phyloP scores from a whole-genome alignment of 1,140 invertebrate species.

The Helicorthomorpha holstii region DNA sequence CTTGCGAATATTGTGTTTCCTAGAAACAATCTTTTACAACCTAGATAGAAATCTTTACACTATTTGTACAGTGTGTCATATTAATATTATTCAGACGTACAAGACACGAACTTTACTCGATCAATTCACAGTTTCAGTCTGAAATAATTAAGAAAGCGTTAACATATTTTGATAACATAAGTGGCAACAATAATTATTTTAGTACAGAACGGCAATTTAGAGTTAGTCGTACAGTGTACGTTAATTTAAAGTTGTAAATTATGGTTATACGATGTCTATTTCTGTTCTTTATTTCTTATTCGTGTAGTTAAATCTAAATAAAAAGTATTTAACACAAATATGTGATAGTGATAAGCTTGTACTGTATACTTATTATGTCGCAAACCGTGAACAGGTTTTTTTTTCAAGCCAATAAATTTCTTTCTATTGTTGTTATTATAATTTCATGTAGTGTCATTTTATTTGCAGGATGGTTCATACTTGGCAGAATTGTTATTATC shows the following conservation, averaged over 20 bases:
- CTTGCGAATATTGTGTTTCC: too few relatives aligned
- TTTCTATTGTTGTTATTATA: constrained; percentile 14
- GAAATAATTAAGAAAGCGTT: neutral
- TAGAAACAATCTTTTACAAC: too few relatives aligned
- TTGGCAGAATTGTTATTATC: constrained; percentile 84
- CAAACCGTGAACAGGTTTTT: neutral
- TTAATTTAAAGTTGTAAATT: neutral
- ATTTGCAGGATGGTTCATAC: constrained; percentile 97
- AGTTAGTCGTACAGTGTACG: neutral
- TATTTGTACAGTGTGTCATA: too few relatives aligned
- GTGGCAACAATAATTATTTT: neutral
- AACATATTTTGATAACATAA: neutral
- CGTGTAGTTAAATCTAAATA: neutral
- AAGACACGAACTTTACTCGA: neutral
- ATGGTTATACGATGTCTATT: neutral
- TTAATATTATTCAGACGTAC: too few relatives aligned
- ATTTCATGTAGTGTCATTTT: constrained; percentile 12
- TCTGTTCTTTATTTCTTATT: neutral
- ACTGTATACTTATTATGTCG: neutral
- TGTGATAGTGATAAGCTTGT: neutral
- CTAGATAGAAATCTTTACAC: too few relatives aligned
- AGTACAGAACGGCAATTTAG: neutral
- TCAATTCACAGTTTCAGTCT: neutral
- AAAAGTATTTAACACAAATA: neutral
- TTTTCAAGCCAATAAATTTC: constrained; percentile 5